Conservation (phyloP, 2,797 vertebrate species). For the Linurgus olivaceus region DNA sequence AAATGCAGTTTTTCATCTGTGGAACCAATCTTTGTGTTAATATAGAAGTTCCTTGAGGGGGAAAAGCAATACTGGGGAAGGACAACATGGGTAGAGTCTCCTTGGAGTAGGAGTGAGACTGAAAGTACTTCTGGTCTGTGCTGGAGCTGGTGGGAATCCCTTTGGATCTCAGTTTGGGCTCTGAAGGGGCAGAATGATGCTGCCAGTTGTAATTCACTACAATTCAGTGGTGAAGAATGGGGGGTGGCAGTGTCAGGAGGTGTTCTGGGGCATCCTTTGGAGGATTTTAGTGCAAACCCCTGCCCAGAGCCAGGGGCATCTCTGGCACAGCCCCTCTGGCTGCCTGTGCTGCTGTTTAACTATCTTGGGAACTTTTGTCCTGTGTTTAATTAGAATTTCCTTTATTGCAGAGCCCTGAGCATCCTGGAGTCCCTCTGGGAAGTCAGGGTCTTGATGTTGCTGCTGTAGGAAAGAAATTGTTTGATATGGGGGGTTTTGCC, state of each 20-base stretch:
- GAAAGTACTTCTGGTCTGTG: neutral
- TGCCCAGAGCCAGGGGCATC: neutral
- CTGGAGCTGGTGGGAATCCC: neutral
- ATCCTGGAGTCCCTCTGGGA: neutral
- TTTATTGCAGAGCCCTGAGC: neutral
- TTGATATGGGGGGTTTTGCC: neutral
- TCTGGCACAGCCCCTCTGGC: neutral
- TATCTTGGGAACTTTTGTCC: neutral
- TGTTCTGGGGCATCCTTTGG: neutral
- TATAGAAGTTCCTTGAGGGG: neutral
- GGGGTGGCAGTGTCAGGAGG: neutral
- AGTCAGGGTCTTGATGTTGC: fast-evolving
- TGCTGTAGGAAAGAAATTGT: neutral
- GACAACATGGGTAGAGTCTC: neutral
- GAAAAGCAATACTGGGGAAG: neutral
- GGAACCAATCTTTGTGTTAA: neutral
- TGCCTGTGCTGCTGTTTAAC: neutral
- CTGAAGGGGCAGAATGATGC: neutral
- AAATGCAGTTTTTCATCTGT: neutral
- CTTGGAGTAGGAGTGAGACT: neutral
- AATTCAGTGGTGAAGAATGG: fast-evolving
- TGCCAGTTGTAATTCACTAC: neutral
- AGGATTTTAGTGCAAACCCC: neutral
- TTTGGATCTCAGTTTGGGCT: neutral
- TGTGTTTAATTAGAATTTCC: neutral